Evolutionary conservation across 2,797 vertebrate species (phyloP).

Genomic region (Rhinogobio ventralis): DNA sequence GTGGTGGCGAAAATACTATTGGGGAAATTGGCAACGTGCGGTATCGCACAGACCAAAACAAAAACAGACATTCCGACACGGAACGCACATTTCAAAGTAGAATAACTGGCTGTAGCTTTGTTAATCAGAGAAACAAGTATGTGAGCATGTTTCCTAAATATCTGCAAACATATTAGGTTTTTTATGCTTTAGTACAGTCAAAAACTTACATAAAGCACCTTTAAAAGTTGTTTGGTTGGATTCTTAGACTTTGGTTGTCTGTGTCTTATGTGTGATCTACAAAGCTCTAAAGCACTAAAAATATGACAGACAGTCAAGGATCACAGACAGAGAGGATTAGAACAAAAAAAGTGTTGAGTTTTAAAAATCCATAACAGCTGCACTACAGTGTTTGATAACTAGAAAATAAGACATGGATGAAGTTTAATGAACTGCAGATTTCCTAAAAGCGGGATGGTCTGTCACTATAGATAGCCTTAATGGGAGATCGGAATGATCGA

Average conservation of each 20-base stretch:
- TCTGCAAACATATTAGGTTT: too few species aligned
- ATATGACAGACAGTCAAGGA: conserved; percentile 35
- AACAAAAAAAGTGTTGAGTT: conserved; percentile 24
- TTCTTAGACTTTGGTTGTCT: neutral
- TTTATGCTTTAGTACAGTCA: too few species aligned
- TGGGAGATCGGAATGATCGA: conserved; percentile 28
- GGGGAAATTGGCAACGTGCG: too few species aligned
- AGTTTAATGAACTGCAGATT: conserved; percentile 49
- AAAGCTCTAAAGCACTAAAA: conserved; percentile 46
- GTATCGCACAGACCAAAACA: too few species aligned
- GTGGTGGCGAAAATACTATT: too few species aligned
- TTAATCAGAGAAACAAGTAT: too few species aligned
- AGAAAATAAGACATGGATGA: conserved; percentile 59
- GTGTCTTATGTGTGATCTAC: neutral
- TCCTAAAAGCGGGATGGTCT: conserved; percentile 56
- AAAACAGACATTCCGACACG: too few species aligned
- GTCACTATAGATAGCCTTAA: conserved; percentile 61
- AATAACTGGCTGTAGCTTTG: too few species aligned
- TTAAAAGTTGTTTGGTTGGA: conserved; percentile 15
- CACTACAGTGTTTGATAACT: conserved; percentile 48
- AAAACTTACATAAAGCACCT: too few species aligned
- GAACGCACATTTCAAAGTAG: too few species aligned
- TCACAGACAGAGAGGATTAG: conserved; percentile 45
- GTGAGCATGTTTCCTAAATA: too few species aligned
- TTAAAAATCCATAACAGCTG: conserved; percentile 21